phyloP scores from a whole-genome alignment of 2,113 vertebrate genomes.

The Platysternon megacephalum region DNA sequence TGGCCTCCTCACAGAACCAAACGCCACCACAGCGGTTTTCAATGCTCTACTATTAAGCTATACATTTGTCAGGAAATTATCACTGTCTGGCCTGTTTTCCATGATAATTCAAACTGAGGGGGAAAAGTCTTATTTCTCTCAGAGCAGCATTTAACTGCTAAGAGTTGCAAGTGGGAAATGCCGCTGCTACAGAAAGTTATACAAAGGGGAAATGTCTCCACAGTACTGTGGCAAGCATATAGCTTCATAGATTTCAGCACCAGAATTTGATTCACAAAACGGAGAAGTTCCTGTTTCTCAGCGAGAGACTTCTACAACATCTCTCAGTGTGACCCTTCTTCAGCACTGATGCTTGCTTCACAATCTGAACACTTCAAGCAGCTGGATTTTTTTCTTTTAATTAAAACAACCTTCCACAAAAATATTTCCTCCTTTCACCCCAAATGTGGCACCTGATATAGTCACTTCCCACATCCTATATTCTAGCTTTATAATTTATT shows the following conservation, averaged over 20 bases:
- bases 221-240: neutral
- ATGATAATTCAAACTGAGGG: neutral
- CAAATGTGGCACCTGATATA: fast-evolving
- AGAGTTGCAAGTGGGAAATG: neutral
- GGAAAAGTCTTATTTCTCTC: neutral
- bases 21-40: neutral
- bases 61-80: neutral
- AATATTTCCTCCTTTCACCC: neutral
- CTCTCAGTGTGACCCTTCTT: neutral
- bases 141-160: neutral
- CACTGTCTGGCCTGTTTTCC: neutral
- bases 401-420: neutral
- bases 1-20: neutral
- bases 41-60: neutral
- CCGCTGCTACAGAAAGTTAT: neutral
- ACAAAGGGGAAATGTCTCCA: neutral
- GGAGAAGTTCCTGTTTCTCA: neutral
- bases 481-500: neutral
- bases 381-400: neutral
- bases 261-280: neutral
- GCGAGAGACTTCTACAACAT: neutral
- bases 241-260: neutral
- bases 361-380: neutral
- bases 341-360: neutral
- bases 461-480: fast-evolving